phyloP scores from a whole-genome alignment of 1,140 invertebrate genomes.

The Saccostrea cuccullata region DNA sequence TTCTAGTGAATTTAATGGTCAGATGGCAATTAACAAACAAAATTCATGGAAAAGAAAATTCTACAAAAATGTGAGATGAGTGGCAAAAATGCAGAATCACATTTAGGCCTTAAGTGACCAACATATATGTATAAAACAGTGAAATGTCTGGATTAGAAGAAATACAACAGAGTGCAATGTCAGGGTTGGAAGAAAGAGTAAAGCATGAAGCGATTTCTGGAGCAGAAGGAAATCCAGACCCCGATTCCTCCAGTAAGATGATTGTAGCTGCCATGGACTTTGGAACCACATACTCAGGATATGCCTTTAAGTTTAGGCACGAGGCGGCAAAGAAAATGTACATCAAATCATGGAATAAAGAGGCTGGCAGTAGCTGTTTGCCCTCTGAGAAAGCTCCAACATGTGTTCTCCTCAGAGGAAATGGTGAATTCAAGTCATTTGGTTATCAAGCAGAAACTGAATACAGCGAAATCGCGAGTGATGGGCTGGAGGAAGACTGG shows the following conservation, averaged over 20 bases:
- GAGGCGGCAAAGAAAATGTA: background rate
- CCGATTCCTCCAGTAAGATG: background rate
- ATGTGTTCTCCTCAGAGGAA: slow-evolving; percentile 79
- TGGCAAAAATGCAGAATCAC: too few species aligned
- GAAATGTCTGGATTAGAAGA: background rate
- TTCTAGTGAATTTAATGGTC: background rate
- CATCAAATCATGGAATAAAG: slow-evolving; percentile 3
- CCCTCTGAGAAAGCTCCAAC: slow-evolving; percentile 81
- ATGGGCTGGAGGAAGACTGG: slow-evolving; percentile 80
- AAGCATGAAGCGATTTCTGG: background rate
- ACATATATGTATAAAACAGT: background rate
- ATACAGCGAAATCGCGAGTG: slow-evolving; percentile 81
- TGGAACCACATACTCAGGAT: slow-evolving; percentile 12
- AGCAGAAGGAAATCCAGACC: background rate
- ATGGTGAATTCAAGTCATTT: slow-evolving; percentile 81
- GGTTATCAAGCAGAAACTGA: slow-evolving; percentile 81
- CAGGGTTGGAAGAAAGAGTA: background rate
- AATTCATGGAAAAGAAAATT: too few species aligned
- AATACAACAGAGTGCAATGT: background rate
- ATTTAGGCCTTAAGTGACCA: background rate
- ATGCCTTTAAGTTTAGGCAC: background rate
- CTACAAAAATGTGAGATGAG: too few species aligned
- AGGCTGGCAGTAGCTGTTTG: background rate
- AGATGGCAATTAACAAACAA: too few species aligned
- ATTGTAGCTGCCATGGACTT: slow-evolving; percentile 12